Conservation (phyloP, 2,797 vertebrate genomes). For the Myripristis jacobus region DNA sequence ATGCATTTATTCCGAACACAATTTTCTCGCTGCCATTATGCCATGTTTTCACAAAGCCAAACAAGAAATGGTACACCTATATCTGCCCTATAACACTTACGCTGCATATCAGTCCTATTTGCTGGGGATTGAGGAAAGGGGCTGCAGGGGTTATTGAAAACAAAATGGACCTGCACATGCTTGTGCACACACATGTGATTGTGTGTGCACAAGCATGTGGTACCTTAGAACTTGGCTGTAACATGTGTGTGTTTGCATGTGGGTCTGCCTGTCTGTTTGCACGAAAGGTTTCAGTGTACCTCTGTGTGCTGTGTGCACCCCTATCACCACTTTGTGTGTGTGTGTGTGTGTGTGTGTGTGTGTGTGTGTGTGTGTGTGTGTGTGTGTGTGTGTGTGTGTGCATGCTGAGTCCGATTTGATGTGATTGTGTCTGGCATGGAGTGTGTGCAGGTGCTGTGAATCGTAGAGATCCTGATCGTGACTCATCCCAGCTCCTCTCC, state of each 20-base stretch:
- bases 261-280: constrained; percentile 16
- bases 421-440: constrained; percentile 75
- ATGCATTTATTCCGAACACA: constrained; percentile 85
- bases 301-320: constrained; percentile 36
- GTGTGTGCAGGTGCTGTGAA: constrained; percentile 84
- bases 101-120: constrained; percentile 61
- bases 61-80: constrained; percentile 80
- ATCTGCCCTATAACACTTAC: constrained; percentile 72
- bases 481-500: constrained; percentile 59
- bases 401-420: constrained; percentile 69
- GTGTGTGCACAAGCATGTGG: constrained; percentile 37
- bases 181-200: constrained; percentile 57
- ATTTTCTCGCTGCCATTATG: constrained; percentile 79
- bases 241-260: constrained; percentile 41
- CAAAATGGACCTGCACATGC: constrained; percentile 79
- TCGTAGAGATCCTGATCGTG: constrained; percentile 72
- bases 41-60: constrained; percentile 82
- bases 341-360: constrained; percentile 42
- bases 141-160: constrained; percentile 73
- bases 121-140: constrained; percentile 55
- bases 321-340: constrained; percentile 42
- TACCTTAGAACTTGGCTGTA: constrained; percentile 37
- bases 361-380: constrained; percentile 16
- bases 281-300: background rate
- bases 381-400: constrained; percentile 33